Percentiles rank a stretch among this genome's conserved stretches.
Evolutionary conservation across 2,113 vertebrate species (phyloP).

Genomic region (Petromus typicus): DNA sequence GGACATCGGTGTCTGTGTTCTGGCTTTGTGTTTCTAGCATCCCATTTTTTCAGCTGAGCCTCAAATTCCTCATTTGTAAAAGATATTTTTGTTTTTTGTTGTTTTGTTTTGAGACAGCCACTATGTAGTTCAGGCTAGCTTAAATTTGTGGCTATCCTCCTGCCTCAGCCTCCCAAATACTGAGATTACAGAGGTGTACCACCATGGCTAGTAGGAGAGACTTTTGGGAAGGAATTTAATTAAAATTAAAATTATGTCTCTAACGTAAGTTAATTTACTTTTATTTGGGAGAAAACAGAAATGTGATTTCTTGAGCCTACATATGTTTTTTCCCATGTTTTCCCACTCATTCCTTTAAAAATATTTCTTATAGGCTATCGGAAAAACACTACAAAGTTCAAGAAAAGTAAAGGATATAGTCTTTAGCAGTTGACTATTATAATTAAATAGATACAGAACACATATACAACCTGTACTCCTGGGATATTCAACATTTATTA

Average conservation of each 20-base stretch:
- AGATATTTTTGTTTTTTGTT: neutral
- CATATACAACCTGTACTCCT: neutral
- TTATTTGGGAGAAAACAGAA: neutral
- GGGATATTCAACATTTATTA: neutral
- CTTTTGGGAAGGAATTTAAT: neutral
- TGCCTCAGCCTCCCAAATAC: neutral
- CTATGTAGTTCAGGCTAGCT: neutral
- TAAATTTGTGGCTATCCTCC: neutral
- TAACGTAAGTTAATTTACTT: constrained; percentile 3
- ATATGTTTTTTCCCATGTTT: constrained; percentile 26
- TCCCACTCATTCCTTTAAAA: constrained; percentile 27
- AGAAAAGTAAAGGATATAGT: constrained; percentile 8
- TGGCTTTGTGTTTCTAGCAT: neutral
- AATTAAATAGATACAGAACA: neutral
- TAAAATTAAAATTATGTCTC: constrained; percentile 20
- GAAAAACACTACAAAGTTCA: constrained; percentile 10
- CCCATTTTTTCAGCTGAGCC: neutral
- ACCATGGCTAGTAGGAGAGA: neutral
- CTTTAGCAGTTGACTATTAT: neutral
- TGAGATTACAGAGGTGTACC: neutral
- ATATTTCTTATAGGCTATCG: neutral
- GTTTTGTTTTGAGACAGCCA: neutral
- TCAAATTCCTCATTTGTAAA: constrained; percentile 29
- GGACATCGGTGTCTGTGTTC: neutral
- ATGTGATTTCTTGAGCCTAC: constrained; percentile 17